Conservation (phyloP, 2,113 vertebrate species). For the Pseudorhombus dupliciocellatus region DNA sequence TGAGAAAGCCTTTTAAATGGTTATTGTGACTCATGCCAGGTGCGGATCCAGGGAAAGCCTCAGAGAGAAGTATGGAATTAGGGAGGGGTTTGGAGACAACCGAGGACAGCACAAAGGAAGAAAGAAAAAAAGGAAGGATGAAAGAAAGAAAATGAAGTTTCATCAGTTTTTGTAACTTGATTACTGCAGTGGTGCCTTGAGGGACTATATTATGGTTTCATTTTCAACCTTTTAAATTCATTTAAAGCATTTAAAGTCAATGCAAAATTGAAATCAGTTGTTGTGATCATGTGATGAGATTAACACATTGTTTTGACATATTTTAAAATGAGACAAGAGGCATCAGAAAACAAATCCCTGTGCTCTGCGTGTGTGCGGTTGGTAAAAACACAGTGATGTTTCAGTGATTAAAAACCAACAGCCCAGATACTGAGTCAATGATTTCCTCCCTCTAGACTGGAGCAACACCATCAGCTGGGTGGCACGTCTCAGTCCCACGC, state of each 20-base stretch:
- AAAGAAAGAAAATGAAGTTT: constrained; percentile 23
- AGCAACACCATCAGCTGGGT: constrained; percentile 39
- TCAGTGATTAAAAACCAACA: not conserved
- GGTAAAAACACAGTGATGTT: not conserved
- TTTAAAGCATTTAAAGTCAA: not conserved
- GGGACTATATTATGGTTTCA: not conserved
- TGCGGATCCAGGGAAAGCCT: constrained; percentile 72
- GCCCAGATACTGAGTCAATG: constrained; percentile 1
- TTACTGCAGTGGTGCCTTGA: constrained; percentile 2
- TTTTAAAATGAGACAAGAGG: constrained; percentile 4
- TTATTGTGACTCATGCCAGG: constrained; percentile 79
- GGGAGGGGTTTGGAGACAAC: constrained; percentile 78
- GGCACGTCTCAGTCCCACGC: constrained; percentile 48
- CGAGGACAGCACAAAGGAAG: constrained; percentile 34
- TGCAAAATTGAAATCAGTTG: not conserved
- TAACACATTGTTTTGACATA: not conserved
- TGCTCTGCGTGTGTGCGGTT: not conserved
- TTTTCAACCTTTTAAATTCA: constrained; percentile 7
- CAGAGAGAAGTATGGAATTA: constrained; percentile 68
- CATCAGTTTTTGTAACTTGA: constrained; percentile 16
- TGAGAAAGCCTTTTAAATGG: constrained; percentile 78
- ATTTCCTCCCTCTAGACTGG: constrained; percentile 32
- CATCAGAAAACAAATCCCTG: not conserved
- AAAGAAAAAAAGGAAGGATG: constrained; percentile 11
- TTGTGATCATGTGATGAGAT: not conserved